These are phyloP conservation scores for Bimastos eiseni DNA, from an alignment of 2,888 invertebrate genomes.

Conservation along the genomic window DNA sequence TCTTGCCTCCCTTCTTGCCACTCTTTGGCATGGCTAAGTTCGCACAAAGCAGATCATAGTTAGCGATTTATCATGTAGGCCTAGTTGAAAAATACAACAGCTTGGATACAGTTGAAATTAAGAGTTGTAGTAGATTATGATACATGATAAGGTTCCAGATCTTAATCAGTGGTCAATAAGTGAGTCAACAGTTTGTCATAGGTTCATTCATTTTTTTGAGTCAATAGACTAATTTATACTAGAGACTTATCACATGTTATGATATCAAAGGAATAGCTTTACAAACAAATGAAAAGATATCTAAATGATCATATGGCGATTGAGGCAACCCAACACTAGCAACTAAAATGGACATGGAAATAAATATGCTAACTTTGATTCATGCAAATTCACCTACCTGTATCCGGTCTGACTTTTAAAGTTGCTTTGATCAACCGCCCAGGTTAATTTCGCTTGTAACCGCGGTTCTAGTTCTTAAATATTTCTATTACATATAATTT, in stretches of 20 bases:
- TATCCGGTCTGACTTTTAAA: no score
- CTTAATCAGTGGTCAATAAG: neutral
- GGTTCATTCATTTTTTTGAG: neutral
- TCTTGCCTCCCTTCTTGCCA: conserved; percentile 33
- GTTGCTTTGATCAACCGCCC: no score
- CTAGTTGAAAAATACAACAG: neutral
- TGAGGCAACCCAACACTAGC: neutral
- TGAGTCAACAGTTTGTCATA: neutral
- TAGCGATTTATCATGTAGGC: neutral
- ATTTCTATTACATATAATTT: neutral
- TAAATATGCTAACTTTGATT: neutral
- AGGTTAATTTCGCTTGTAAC: neutral
- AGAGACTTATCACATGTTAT: neutral
- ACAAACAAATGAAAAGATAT: no score
- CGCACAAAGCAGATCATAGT: neutral
- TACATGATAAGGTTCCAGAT: neutral
- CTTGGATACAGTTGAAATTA: no score
- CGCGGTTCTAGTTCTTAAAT: neutral
- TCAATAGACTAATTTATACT: neutral
- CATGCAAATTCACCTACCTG: neutral
- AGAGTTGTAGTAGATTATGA: no score
- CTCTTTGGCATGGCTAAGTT: conserved; percentile 28
- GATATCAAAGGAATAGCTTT: no score
- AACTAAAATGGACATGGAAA: neutral
- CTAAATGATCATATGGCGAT: neutral